A percentile compares a stretch with the other conserved stretches of the same genome.
Evolutionary conservation across 2,113 vertebrate species (phyloP).

Genomic region (Oryzias javanicus): DNA sequence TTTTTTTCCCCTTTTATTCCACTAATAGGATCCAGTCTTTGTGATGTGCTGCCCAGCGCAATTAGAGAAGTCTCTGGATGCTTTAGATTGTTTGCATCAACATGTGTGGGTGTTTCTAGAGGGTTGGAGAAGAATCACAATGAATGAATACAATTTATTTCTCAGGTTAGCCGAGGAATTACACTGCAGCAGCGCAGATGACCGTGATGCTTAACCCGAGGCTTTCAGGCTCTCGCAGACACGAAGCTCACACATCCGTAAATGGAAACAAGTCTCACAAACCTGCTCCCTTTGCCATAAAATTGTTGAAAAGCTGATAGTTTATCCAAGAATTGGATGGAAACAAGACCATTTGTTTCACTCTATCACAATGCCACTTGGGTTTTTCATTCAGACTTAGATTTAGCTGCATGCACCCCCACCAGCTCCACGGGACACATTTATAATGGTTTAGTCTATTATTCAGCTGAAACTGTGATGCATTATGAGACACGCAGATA

Average conservation of each 20-base stretch:
- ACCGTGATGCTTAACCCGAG: constrained; percentile 16
- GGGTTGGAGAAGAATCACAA: background rate
- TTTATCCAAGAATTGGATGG: too few species aligned
- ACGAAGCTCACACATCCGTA: background rate
- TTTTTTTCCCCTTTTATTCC: constrained; percentile 30
- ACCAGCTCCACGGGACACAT: constrained; percentile 25
- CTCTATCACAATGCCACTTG: background rate
- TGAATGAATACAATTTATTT: constrained; percentile 1
- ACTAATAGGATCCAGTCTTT: constrained; percentile 45
- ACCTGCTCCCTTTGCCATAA: too few species aligned
- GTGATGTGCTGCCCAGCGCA: constrained; percentile 41
- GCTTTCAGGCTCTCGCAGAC: constrained; percentile 8
- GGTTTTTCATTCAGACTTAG: constrained; percentile 16
- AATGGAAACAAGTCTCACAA: too few species aligned
- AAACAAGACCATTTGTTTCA: background rate
- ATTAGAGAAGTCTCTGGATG: constrained; percentile 41
- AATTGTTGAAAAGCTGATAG: too few species aligned
- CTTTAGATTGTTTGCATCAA: constrained; percentile 25
- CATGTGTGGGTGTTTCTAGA: background rate
- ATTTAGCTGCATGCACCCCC: constrained; percentile 20
- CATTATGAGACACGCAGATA: constrained; percentile 21
- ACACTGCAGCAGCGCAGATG: constrained; percentile 18
- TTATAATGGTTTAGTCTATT: constrained; percentile 38
- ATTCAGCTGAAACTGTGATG: constrained; percentile 34
- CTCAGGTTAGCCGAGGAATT: constrained; percentile 9